A percentile compares a stretch with the other conserved stretches of the same genome.
phyloP scores from a whole-genome alignment of 2,888 invertebrate species.

The Nudaria mundana region DNA sequence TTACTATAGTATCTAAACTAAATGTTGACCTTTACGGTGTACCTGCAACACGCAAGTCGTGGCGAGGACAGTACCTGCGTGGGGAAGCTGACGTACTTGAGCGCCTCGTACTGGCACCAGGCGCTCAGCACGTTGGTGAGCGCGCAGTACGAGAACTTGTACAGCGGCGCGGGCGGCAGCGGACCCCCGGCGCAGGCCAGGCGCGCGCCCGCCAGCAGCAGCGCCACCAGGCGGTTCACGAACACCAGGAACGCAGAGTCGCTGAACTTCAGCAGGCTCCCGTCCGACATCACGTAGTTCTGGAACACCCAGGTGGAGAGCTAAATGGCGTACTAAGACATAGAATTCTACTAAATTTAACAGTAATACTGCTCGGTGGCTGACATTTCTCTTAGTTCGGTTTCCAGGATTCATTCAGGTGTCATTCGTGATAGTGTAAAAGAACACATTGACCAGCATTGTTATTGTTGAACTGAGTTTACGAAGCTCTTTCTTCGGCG shows the following conservation, averaged over 20 bases:
- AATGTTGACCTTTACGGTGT: too few species aligned
- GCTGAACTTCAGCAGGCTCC: slow-evolving; percentile 86
- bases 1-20: too few species aligned
- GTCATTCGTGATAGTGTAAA: neutral
- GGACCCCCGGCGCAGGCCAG: slow-evolving; percentile 81
- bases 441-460: too few species aligned
- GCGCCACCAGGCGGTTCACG: slow-evolving; percentile 94
- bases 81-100: slow-evolving; percentile 99
- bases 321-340: too few species aligned
- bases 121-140: slow-evolving; percentile 98
- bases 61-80: slow-evolving; percentile 86
- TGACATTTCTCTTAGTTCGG: too few species aligned
- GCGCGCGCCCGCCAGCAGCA: slow-evolving; percentile 79
- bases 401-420: neutral
- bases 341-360: too few species aligned
- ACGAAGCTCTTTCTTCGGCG: too few species aligned
- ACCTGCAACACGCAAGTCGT: too few species aligned
- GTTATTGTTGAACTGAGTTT: too few species aligned
- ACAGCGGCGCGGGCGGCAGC: slow-evolving; percentile 91
- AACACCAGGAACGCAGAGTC: slow-evolving; percentile 99
- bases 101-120: slow-evolving; percentile 99
- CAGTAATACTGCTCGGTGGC: too few species aligned
- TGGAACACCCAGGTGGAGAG: slow-evolving; percentile 57
- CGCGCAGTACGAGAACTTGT: slow-evolving; percentile 97
- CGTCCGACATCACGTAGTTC: slow-evolving; percentile 84